Conservation (phyloP, 2,113 vertebrate species). For the Solea senegalensis region DNA sequence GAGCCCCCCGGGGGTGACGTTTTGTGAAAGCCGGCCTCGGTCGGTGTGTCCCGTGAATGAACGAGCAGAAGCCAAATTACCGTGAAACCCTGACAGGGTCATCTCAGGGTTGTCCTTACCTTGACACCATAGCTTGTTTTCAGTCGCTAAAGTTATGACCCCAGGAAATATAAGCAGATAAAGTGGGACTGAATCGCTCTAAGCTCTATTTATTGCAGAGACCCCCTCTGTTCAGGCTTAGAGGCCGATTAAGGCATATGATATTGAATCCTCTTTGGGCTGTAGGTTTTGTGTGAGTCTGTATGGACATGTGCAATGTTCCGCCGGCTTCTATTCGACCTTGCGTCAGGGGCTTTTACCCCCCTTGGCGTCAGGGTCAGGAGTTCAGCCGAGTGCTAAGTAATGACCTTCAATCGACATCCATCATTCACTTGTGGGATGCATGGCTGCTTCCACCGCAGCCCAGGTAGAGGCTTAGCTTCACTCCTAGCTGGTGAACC, state of each 20-base stretch:
- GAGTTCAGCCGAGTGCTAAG: slow-evolving; percentile 69
- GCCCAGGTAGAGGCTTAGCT: slow-evolving; percentile 51
- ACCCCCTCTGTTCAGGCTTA: slow-evolving; percentile 69
- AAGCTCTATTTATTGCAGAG: slow-evolving; percentile 65
- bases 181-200: slow-evolving; percentile 64
- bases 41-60: neutral
- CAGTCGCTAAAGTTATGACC: slow-evolving; percentile 63
- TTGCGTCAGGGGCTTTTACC: slow-evolving; percentile 42
- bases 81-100: slow-evolving; percentile 14
- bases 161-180: slow-evolving; percentile 70
- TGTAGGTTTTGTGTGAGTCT: slow-evolving; percentile 8
- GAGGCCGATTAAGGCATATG: slow-evolving; percentile 73
- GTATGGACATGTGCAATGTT: slow-evolving; percentile 28
- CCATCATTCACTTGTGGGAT: slow-evolving; percentile 59
- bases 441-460: slow-evolving; percentile 56
- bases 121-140: slow-evolving; percentile 57
- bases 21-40: slow-evolving; percentile 1
- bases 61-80: neutral
- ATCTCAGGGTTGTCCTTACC: slow-evolving; percentile 42
- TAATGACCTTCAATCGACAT: slow-evolving; percentile 75
- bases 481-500: slow-evolving; percentile 31
- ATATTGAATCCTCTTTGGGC: slow-evolving; percentile 78
- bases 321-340: slow-evolving; percentile 29
- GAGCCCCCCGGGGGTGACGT: neutral
- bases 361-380: slow-evolving; percentile 58